These are phyloP conservation scores for Campylomormyrus tamandua DNA, from an alignment of 2,113 vertebrate species.

Conservation along the genomic window DNA sequence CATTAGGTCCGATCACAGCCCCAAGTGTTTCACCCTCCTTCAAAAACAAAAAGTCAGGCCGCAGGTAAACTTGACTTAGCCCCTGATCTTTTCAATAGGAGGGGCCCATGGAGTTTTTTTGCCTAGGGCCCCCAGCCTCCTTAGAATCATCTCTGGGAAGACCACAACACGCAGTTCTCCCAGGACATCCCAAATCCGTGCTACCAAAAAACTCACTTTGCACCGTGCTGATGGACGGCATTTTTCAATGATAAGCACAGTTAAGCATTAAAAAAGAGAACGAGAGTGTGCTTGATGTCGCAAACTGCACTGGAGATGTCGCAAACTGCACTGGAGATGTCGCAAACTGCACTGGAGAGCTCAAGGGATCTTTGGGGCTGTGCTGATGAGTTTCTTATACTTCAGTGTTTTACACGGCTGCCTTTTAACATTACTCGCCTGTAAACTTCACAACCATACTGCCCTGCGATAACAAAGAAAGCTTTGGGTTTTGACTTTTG, in stretches of 20 bases:
- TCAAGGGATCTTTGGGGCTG: background rate
- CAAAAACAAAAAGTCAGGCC: too few species aligned
- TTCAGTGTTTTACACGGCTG: background rate
- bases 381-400: background rate
- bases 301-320: background rate
- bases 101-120: background rate
- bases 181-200: background rate
- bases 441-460: background rate
- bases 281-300: background rate
- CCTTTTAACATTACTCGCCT: background rate
- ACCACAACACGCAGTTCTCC: background rate
- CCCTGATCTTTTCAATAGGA: too few species aligned
- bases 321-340: too few species aligned
- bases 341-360: background rate
- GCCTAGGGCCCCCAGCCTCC: background rate
- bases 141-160: background rate
- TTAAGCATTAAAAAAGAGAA: background rate
- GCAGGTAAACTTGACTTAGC: too few species aligned
- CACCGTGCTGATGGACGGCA: background rate
- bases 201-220: background rate
- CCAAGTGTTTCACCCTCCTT: too few species aligned
- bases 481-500: background rate
- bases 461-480: background rate
- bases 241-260: background rate
- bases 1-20: too few species aligned